Evolutionary conservation across 2,888 invertebrate genomes (phyloP).

Genomic region (Osmoderma eremita): DNA sequence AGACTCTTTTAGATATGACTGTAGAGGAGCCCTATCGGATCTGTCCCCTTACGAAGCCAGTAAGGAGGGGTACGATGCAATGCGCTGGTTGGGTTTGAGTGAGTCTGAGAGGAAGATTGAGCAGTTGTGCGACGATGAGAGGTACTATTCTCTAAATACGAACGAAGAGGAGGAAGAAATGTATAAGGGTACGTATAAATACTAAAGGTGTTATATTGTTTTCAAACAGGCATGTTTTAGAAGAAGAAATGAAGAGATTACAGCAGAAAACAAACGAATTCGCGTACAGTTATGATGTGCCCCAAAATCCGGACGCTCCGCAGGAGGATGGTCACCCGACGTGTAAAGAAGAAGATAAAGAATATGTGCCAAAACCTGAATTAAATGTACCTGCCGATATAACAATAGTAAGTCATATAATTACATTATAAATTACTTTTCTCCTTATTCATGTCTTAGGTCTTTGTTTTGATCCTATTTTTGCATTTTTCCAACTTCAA

Average conservation of each 20-base stretch:
- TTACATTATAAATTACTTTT: slow-evolving; percentile 11
- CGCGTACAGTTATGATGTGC: slow-evolving; percentile 78
- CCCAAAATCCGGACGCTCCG: slow-evolving; percentile 63
- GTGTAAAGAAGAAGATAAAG: slow-evolving; percentile 74
- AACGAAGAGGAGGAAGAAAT: slow-evolving; percentile 89
- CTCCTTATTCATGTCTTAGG: too few species aligned
- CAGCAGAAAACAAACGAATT: slow-evolving; percentile 80
- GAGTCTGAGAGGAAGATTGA: slow-evolving; percentile 71
- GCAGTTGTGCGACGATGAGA: slow-evolving; percentile 93
- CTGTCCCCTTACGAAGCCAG: slow-evolving; percentile 82
- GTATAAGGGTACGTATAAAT: slow-evolving; percentile 81
- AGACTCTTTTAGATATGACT: slow-evolving; percentile 84
- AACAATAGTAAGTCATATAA: slow-evolving; percentile 68
- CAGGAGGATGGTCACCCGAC: slow-evolving; percentile 61
- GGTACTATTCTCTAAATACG: slow-evolving; percentile 88
- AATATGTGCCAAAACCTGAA: slow-evolving; percentile 77
- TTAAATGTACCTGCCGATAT: slow-evolving; percentile 82
- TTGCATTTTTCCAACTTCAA: too few species aligned
- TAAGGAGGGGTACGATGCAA: slow-evolving; percentile 74
- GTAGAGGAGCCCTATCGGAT: slow-evolving; percentile 91
- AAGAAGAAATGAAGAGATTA: slow-evolving; percentile 90
- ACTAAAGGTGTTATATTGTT: too few species aligned
- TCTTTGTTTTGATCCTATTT: too few species aligned
- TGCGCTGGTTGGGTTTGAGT: slow-evolving; percentile 63
- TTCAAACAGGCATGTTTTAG: too few species aligned